Base-by-base conservation (phyloP, 2,797 vertebrate genomes). In the Simalia tracyae region DNA sequence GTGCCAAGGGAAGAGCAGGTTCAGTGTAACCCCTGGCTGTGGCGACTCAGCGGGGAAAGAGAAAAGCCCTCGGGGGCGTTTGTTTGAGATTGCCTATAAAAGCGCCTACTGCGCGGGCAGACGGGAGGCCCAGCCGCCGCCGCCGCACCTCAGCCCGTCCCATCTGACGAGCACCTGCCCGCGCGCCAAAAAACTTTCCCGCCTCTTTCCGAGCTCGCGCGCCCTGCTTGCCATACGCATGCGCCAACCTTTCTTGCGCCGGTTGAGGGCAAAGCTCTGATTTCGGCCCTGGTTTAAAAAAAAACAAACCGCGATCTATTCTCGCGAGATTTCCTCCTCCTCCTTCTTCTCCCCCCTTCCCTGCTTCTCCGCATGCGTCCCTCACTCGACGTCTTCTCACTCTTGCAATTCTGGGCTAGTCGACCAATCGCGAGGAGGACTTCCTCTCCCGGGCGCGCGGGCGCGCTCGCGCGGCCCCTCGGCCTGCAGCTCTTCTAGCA, bases 261-360 rank as follows among this genome's bases (percentile, higher is more conserved):
- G 4, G 9, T 19, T n/a, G 28, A 10, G 22, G 22, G 24, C 50
- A 15, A 1, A 10, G 56, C 28, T 3, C 17, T 4, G 15, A 15
- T 3, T 17, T 56, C 11, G 14, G 14, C 17, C 50, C 50, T 8
- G 54, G 15, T 2, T 3, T 8, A 9, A 9, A 14, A 12, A 24
- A 17, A 56, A 15, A 26, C 1, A 26, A 26, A 5, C 2, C 15
- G 3, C 46, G 54, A 1, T 14, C 0, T 2, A 28, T 2, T 63
- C 76, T 90, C 89, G 76, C 72, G 89, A 90, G 59, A 46, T 6
- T 42, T 14, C 12, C 42, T 42, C 11, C 15, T 0, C 1, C 0
- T 24, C 28, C 1, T 1, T 0, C 0, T 26, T 57, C 4, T 1
- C 9, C 2, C 0, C 12, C 50, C 2, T n/a, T 26, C 26, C 46